Evolutionary conservation across 2,888 invertebrate species (phyloP), one percentile per base, ranked within the genome.

Genomic region (Scrobipalpa costella): DNA sequence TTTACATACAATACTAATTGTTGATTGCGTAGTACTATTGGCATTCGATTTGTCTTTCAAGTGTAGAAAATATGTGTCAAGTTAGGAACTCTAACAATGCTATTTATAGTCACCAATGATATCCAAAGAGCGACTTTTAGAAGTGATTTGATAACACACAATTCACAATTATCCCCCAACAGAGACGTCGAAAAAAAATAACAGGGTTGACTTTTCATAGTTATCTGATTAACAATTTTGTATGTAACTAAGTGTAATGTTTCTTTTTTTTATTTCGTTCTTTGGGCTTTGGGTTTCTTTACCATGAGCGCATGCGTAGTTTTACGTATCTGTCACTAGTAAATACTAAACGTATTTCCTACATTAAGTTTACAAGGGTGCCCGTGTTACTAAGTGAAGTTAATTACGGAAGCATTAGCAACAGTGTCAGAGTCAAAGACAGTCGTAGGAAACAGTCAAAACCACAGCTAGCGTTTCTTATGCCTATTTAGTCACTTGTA

Each of bases 401-500:
- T 33, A 55, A 55, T 55, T n/a, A 33, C 55, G 55, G n/a, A 55
- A 55, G 9, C 21, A 27, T 55, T 27, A 55, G n/a, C 21, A n/a
- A 27, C 33, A 55, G 13, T 55, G 55, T 55, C 21, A 13, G 6
- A 33, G 55, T 33, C 33, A 55, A 34, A 55, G 34, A n/a, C 55
- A 55, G 55, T 33, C 55, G 33, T n/a, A 21, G 33, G 33, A 33
- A 55, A 55, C 55, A 55, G 55, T 33, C 33, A 15, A 55, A 55
- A 55, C 55, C 55, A 55, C 55, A 34, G 7, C 33, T 55, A 33
- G 27, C 19, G 33, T 27, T 33, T 38, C 19, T 57, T 36, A 40
- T 58, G 27, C 36, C 58, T 58, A 58, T 58, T 58, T 58, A 58
- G 40, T 58, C 40, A 38, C 11, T 58, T 58, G 58, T 58, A 40